A percentile compares a stretch with the other conserved stretches of the same genome.
Evolutionary conservation across 2,113 vertebrate genomes (phyloP).

Genomic region (Corythoichthys haematopterus): DNA sequence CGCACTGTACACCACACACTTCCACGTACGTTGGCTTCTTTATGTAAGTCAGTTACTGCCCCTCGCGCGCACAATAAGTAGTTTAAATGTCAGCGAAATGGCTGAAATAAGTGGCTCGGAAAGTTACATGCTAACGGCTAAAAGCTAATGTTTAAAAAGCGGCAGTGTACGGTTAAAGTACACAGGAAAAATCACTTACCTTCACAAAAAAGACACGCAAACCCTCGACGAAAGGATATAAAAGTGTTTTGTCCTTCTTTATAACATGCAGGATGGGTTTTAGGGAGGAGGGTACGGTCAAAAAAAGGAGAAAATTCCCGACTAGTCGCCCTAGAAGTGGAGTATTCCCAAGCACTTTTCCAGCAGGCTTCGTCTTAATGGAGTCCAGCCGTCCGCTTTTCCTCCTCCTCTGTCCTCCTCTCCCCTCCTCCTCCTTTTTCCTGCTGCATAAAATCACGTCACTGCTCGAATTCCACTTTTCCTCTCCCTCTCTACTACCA

Average conservation of each 20-base stretch:
- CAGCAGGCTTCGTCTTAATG: conserved; percentile 68
- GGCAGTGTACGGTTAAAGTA: background rate
- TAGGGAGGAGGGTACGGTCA: background rate
- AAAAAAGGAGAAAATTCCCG: conserved; percentile 49
- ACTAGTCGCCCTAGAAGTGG: conserved; percentile 54
- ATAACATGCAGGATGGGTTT: conserved; percentile 38
- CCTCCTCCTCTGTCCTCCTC: conserved; percentile 51
- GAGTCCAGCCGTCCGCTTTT: conserved; percentile 68
- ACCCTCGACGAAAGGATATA: conserved; percentile 43
- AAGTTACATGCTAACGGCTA: conserved; percentile 2
- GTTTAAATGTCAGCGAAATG: background rate
- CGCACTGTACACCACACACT: background rate
- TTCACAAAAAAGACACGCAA: conserved; percentile 61
- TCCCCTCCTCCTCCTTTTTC: conserved; percentile 44
- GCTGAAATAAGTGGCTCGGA: background rate
- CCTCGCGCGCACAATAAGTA: background rate
- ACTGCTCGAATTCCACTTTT: conserved; percentile 70
- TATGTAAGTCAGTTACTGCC: background rate
- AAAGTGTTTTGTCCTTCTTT: conserved; percentile 31
- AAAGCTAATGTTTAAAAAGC: conserved; percentile 1
- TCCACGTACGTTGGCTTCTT: background rate
- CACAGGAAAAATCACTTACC: conserved; percentile 54
- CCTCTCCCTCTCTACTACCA: conserved; percentile 45
- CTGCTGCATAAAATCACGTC: conserved; percentile 65
- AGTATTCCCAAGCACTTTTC: conserved; percentile 72